Conservation (phyloP, 2,113 vertebrate genomes). For the Cromileptes altivelis region DNA sequence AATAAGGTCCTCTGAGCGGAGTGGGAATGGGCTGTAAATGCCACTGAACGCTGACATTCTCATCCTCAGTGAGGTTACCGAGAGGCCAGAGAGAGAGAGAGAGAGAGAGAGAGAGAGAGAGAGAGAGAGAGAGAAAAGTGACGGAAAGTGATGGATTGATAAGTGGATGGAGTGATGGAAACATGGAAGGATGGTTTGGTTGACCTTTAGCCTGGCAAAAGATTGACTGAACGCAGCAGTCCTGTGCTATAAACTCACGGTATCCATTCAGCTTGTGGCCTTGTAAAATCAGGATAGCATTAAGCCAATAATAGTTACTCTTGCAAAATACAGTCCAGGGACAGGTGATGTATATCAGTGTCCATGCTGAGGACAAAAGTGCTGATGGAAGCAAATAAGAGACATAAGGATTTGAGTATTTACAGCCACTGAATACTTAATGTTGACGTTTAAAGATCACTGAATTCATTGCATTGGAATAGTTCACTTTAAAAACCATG, state of each 20-base stretch:
- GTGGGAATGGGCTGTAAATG: slow-evolving; percentile 73
- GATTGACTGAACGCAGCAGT: slow-evolving; percentile 60
- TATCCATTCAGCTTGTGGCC: slow-evolving; percentile 26
- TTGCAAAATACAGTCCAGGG: slow-evolving; percentile 33
- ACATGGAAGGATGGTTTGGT: slow-evolving; percentile 46
- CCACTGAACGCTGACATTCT: slow-evolving; percentile 71
- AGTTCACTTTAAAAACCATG: no score
- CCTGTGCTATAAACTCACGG: slow-evolving; percentile 36
- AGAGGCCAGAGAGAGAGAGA: slow-evolving; percentile 47
- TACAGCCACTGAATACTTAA: no score
- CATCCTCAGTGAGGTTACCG: slow-evolving; percentile 67
- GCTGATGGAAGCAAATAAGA: no score
- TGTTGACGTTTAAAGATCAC: no score
- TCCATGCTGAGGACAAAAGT: neutral
- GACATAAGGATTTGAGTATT: no score
- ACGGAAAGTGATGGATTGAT: slow-evolving; percentile 33
- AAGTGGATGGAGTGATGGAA: slow-evolving; percentile 15
- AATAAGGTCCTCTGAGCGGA: slow-evolving; percentile 67
- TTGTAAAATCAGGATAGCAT: slow-evolving; percentile 49
- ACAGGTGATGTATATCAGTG: slow-evolving; percentile 29
- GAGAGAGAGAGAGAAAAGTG: slow-evolving; percentile 22
- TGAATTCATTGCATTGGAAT: no score
- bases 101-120: slow-evolving; percentile 13
- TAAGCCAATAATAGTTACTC: slow-evolving; percentile 44
- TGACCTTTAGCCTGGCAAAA: slow-evolving; percentile 69